phyloP scores from a whole-genome alignment of 2,888 invertebrate species.

The Eurytoma californica region DNA sequence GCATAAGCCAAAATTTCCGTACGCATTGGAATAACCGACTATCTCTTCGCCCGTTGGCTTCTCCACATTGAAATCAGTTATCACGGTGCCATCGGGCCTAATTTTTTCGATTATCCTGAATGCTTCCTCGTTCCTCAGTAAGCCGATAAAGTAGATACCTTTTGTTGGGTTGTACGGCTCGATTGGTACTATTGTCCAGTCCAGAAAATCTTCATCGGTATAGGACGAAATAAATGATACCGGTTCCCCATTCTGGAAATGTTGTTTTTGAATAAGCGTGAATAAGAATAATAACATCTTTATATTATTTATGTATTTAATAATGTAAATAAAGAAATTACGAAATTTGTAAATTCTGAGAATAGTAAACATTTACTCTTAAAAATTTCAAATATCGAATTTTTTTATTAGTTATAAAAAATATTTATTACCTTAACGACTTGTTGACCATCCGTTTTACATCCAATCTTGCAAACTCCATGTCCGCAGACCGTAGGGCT shows the following conservation, averaged over 20 bases:
- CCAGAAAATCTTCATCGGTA: not conserved
- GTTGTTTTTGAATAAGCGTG: too few species aligned
- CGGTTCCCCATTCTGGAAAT: too few species aligned
- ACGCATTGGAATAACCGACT: not conserved
- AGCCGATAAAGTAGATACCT: not conserved
- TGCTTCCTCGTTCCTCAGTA: too few species aligned
- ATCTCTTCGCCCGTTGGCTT: not conserved
- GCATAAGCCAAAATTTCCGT: not conserved
- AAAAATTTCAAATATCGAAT: too few species aligned
- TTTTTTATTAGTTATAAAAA: not conserved
- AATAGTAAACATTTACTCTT: too few species aligned
- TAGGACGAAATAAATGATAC: too few species aligned
- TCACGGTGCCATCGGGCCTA: not conserved
- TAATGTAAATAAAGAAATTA: too few species aligned
- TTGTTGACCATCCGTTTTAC: not conserved
- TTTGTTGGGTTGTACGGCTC: not conserved
- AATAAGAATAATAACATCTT: too few species aligned
- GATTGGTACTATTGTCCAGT: not conserved
- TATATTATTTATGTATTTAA: too few species aligned
- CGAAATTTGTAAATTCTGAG: too few species aligned
- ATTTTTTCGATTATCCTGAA: not conserved
- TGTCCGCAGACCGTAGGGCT: not conserved
- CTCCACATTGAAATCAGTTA: not conserved
- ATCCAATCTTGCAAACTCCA: conserved; percentile 1
- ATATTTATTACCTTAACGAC: not conserved